Conservation (phyloP, 2,113 vertebrate genomes). For the Gallinago jamesoni region DNA sequence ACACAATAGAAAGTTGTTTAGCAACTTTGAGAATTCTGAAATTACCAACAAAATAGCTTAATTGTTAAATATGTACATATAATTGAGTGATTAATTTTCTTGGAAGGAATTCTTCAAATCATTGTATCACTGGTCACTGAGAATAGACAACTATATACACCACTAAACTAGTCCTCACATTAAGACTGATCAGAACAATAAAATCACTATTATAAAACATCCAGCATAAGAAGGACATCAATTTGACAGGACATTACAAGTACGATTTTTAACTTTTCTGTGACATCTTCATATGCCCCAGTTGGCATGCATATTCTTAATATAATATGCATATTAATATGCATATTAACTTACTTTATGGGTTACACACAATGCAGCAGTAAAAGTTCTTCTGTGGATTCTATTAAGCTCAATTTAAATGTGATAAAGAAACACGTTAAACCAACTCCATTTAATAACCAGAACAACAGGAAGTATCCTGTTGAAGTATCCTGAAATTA, state of each 20-base stretch:
- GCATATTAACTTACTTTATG: background rate
- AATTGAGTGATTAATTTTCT: rapidly evolving
- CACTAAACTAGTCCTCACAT: background rate
- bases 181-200: background rate
- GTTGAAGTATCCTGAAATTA: background rate
- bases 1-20: background rate
- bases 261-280: background rate
- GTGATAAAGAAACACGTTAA: background rate
- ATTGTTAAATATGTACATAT: background rate
- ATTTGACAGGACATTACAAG: background rate
- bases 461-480: background rate
- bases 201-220: background rate
- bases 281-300: background rate
- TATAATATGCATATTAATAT: background rate
- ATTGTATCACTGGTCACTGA: background rate
- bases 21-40: background rate
- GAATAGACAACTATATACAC: background rate
- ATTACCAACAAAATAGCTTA: background rate
- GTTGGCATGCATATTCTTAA: background rate
- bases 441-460: background rate
- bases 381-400: background rate
- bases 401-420: background rate
- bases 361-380: background rate
- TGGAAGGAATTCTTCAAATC: background rate
- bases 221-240: background rate